Evolutionary conservation across 2,113 vertebrate genomes (phyloP).

Genomic region (Crotophaga sulcirostris): DNA sequence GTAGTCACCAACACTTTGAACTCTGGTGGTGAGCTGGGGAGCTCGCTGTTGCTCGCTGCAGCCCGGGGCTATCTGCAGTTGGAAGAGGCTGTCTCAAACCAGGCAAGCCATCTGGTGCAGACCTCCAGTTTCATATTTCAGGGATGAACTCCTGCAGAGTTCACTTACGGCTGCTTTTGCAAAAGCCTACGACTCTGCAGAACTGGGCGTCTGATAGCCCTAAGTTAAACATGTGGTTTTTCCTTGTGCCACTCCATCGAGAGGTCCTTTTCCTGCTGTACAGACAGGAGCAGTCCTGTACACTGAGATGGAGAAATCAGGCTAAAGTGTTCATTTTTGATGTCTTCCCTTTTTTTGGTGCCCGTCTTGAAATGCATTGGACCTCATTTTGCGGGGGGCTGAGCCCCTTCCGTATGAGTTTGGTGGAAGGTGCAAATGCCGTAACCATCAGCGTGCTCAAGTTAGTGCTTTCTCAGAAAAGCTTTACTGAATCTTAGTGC

Average conservation of each 20-base stretch:
- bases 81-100: constrained; percentile 16
- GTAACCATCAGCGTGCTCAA: fast-evolving
- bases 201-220: background rate
- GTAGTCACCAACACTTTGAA: constrained; percentile 51
- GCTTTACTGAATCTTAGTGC: background rate
- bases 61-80: constrained; percentile 2
- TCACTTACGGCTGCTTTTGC: background rate
- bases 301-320: background rate
- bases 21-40: background rate
- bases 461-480: background rate
- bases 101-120: constrained; percentile 49
- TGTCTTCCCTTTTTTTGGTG: background rate
- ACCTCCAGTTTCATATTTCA: constrained; percentile 45
- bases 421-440: background rate
- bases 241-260: background rate
- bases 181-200: background rate
- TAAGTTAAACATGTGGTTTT: background rate
- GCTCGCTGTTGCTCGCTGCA: background rate
- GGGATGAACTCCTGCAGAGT: constrained; percentile 50
- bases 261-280: background rate
- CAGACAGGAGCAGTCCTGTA: background rate
- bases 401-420: fast-evolving
- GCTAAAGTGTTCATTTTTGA: fast-evolving
- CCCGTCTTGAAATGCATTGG: background rate
- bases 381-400: background rate